phyloP scores from a whole-genome alignment of 64 coral and sea anemone genomes.

The Montipora foliosa region DNA sequence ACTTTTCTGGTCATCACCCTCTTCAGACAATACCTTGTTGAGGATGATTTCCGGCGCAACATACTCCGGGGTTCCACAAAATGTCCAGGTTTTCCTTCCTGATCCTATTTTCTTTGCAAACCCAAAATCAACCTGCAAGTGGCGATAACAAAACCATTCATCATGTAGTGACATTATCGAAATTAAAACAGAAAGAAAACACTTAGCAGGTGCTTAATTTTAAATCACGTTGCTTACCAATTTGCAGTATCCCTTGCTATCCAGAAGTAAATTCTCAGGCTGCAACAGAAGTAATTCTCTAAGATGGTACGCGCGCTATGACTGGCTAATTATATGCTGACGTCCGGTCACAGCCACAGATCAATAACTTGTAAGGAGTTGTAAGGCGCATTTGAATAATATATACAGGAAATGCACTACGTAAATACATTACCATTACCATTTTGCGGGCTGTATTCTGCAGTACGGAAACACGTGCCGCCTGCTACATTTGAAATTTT shows the following conservation, averaged over 20 bases:
- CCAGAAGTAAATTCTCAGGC: conserved; percentile 98
- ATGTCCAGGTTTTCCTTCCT: conserved; percentile 98
- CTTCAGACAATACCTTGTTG: conserved; percentile 81
- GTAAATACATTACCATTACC: too few species aligned
- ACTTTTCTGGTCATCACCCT: too few species aligned
- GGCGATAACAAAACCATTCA: background rate
- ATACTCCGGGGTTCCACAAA: conserved; percentile 99
- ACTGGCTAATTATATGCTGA: too few species aligned
- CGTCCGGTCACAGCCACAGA: too few species aligned
- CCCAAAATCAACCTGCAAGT: conserved; percentile 93
- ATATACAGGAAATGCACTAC: background rate
- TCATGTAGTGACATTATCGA: background rate
- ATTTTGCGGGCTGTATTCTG: too few species aligned
- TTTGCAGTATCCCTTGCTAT: conserved; percentile 97
- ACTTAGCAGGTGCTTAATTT: background rate
- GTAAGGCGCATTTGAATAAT: too few species aligned
- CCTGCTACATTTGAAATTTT: too few species aligned
- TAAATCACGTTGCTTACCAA: conserved; percentile 69
- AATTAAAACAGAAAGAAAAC: background rate
- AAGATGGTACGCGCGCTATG: background rate
- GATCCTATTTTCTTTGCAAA: conserved; percentile 99
- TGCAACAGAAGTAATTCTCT: conserved; percentile 30
- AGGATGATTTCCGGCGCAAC: conserved; percentile 99
- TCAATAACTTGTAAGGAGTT: too few species aligned
- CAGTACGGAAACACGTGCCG: too few species aligned